Conservation (phyloP, 2,797 vertebrate genomes). For the Cygnus olor region DNA sequence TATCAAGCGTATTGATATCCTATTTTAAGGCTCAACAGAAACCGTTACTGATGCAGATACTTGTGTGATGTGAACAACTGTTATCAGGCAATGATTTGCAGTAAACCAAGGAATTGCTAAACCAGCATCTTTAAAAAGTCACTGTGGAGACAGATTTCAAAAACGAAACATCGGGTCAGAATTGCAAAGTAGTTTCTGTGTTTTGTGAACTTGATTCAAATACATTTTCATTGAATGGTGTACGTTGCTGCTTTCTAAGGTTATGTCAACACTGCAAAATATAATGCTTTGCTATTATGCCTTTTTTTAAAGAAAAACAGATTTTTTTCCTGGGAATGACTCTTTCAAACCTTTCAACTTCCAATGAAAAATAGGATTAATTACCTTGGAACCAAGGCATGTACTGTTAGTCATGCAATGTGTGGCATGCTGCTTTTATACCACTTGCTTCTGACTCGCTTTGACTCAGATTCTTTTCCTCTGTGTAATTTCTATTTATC, state of each 20-base stretch:
- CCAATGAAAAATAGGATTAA: conserved; percentile 79
- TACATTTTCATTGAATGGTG: neutral
- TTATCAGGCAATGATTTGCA: neutral
- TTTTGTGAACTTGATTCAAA: neutral
- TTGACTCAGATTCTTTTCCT: conserved; percentile 28
- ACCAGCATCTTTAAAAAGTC: neutral
- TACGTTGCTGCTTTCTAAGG: neutral
- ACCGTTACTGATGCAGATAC: neutral
- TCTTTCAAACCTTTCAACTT: conserved; percentile 58
- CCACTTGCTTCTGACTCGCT: conserved; percentile 61
- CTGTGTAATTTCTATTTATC: neutral
- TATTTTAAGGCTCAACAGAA: neutral
- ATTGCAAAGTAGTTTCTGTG: neutral
- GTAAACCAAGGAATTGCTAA: neutral
- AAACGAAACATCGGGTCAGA: neutral
- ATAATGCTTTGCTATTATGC: neutral
- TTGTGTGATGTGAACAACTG: neutral
- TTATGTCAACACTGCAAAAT: neutral
- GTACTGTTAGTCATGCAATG: conserved; percentile 75
- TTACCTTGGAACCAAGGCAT: conserved; percentile 75
- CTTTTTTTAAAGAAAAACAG: neutral
- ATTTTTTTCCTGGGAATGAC: neutral
- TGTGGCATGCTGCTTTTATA: conserved; percentile 63
- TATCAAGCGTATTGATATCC: neutral
- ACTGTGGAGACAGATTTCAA: neutral